A percentile compares a stretch with the other conserved stretches of the same genome.
Conservation (phyloP, 2,888 invertebrate species). For the Coelinius sp. region DNA sequence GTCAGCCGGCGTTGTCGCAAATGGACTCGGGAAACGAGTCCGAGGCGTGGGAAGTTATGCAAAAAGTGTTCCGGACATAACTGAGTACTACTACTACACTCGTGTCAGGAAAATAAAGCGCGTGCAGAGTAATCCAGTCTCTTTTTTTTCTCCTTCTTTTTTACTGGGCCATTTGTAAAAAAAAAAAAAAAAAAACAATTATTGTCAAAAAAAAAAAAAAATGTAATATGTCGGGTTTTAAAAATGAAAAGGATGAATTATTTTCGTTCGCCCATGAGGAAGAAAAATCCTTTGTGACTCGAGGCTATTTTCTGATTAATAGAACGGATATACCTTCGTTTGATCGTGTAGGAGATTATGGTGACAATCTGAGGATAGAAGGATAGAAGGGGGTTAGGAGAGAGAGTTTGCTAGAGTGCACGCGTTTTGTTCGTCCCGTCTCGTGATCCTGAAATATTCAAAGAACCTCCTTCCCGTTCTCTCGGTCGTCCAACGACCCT, state of each 20-base stretch:
- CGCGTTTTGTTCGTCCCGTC: conserved; percentile 54
- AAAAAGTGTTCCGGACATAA: conserved; percentile 47
- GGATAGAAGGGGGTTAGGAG: conserved; percentile 14
- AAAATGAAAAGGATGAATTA: not conserved
- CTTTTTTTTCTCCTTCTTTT: conserved; percentile 34
- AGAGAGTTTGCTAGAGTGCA: conserved; percentile 28
- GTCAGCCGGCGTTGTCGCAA: conserved; percentile 45
- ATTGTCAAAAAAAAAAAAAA: not conserved
- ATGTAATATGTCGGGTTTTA: not conserved
- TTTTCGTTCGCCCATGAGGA: not conserved
- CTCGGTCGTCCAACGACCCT: conserved; percentile 41
- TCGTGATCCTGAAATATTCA: conserved; percentile 68
- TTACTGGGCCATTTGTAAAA: conserved; percentile 11
- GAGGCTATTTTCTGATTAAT: conserved; percentile 24
- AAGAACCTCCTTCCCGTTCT: too few species aligned
- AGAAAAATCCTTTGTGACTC: not conserved
- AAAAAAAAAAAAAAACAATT: conserved; percentile 12
- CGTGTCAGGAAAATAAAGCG: conserved; percentile 39
- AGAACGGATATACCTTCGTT: not conserved
- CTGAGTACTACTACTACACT: conserved; percentile 36
- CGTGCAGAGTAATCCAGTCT: conserved; percentile 46
- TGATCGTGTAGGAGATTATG: conserved; percentile 28
- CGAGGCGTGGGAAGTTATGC: conserved; percentile 59
- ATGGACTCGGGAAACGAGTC: conserved; percentile 24
- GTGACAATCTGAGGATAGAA: conserved; percentile 8